A percentile compares a stretch with the other conserved stretches of the same genome.
Conservation (phyloP, 2,888 invertebrate species). For the Apodemia duryi region DNA sequence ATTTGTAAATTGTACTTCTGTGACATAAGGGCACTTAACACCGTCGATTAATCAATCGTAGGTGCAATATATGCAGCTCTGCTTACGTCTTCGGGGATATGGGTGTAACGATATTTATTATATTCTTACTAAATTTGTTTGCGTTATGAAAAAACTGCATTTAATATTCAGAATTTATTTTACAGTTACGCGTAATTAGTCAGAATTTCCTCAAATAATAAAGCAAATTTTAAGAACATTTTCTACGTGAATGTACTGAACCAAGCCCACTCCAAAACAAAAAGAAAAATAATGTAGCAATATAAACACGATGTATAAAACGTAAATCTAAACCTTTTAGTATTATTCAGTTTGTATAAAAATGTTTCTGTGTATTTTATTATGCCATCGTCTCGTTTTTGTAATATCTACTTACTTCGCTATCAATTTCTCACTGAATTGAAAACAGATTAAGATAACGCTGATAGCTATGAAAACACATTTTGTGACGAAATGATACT, state of each 20-base stretch:
- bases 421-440: conserved; percentile 9
- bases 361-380: conserved; percentile 3
- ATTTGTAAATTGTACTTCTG: too few relatives aligned
- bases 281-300: background rate
- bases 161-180: too few relatives aligned
- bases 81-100: too few relatives aligned
- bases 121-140: too few relatives aligned
- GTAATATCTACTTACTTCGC: background rate
- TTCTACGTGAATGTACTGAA: background rate
- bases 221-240: background rate
- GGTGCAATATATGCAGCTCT: too few relatives aligned
- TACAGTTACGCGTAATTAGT: too few relatives aligned
- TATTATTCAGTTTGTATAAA: background rate
- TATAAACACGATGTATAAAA: background rate
- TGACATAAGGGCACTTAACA: too few relatives aligned
- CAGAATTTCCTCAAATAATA: too few relatives aligned
- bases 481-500: background rate
- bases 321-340: background rate
- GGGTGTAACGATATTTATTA: too few relatives aligned
- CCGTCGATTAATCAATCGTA: too few relatives aligned
- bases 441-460: conserved; percentile 1
- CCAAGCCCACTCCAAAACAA: background rate
- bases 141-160: too few relatives aligned
- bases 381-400: conserved; percentile 1
- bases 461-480: background rate